Evolutionary conservation across 1,140 invertebrate species (phyloP).

Genomic region (Drosophila elegans): DNA sequence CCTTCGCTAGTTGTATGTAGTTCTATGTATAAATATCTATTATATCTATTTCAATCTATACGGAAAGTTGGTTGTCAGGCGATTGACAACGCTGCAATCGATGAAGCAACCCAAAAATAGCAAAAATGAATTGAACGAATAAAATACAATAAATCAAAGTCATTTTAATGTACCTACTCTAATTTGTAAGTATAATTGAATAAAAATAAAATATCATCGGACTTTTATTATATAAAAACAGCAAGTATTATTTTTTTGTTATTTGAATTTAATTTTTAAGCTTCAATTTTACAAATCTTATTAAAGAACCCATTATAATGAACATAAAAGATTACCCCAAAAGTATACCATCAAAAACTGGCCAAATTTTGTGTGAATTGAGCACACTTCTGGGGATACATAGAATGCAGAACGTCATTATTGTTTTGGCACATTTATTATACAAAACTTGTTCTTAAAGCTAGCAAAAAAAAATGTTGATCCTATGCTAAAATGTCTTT

Average conservation of each 20-base stretch:
- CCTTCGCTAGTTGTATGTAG: constrained; percentile 21
- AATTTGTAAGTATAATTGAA: constrained; percentile 41
- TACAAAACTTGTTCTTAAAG: constrained; percentile 11
- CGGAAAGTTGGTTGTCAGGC: constrained; percentile 1
- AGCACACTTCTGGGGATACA: background rate
- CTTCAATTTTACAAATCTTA: too few relatives aligned
- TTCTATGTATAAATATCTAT: constrained; percentile 34
- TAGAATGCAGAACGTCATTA: background rate
- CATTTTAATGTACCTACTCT: constrained; percentile 43
- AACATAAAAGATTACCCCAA: background rate
- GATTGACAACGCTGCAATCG: constrained; percentile 17
- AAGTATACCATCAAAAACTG: background rate
- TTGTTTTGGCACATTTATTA: constrained; percentile 1
- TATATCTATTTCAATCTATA: constrained; percentile 21
- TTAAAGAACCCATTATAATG: too few relatives aligned
- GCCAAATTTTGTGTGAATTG: background rate
- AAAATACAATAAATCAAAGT: constrained; percentile 27
- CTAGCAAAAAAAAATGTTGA: constrained; percentile 28
- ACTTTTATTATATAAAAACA: constrained; percentile 15
- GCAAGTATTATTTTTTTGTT: background rate
- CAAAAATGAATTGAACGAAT: constrained; percentile 15
- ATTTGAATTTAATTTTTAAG: too few relatives aligned
- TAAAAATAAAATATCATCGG: constrained; percentile 32
- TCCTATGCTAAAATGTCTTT: constrained; percentile 25
- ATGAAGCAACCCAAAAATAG: constrained; percentile 26